Conservation (phyloP, 2,888 invertebrate genomes). For the Ennomos fuscantarius region DNA sequence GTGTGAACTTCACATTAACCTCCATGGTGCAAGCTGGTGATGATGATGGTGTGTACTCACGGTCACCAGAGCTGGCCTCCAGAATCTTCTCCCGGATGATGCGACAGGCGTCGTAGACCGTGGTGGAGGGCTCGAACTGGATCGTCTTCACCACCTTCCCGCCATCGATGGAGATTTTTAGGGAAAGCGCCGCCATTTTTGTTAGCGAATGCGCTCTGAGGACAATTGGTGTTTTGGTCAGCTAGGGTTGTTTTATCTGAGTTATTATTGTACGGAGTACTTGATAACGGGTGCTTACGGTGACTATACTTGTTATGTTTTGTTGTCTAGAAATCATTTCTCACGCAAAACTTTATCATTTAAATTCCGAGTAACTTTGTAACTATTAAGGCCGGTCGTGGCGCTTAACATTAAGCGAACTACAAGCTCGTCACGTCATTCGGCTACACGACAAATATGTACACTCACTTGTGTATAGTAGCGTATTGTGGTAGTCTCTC, state of each 20-base stretch:
- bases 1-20: too few species aligned
- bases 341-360: too few species aligned
- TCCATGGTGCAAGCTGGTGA: constrained; percentile 2
- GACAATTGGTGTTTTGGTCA: constrained; percentile 10
- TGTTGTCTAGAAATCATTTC: too few species aligned
- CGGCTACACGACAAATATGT: too few species aligned
- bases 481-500: constrained; percentile 57
- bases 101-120: constrained; percentile 97
- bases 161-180: constrained; percentile 94
- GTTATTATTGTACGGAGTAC: too few species aligned
- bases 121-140: constrained; percentile 98
- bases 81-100: constrained; percentile 97
- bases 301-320: too few species aligned
- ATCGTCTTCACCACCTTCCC: constrained; percentile 98
- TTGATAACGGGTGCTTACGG: too few species aligned
- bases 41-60: constrained; percentile 86
- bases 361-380: too few species aligned
- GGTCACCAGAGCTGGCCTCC: constrained; percentile 94
- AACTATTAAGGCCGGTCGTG: too few species aligned
- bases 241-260: too few species aligned
- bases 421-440: too few species aligned
- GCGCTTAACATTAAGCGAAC: too few species aligned
- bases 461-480: constrained; percentile 66
- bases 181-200: constrained; percentile 90
- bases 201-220: constrained; percentile 69